A percentile compares a stretch with the other conserved stretches of the same genome.
Conservation (phyloP, 2,797 vertebrate genomes). For the Propithecus perrieri region DNA sequence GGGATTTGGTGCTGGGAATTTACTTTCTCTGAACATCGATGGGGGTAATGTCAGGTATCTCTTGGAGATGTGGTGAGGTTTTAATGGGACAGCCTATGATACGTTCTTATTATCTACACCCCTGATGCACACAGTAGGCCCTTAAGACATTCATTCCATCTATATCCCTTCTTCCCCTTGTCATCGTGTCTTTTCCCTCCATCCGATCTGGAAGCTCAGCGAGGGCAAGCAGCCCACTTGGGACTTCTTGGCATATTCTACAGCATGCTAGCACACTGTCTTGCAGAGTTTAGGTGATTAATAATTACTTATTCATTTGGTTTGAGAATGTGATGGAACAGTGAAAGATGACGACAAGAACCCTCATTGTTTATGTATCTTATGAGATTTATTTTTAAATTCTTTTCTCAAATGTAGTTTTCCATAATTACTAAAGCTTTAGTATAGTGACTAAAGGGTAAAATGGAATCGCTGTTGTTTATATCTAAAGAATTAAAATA, state of each 20-base stretch:
- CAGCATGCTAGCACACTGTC: background rate
- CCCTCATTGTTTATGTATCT: background rate
- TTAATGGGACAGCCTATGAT: background rate
- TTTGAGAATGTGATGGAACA: background rate
- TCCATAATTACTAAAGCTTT: background rate
- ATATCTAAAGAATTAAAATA: background rate
- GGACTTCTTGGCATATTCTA: background rate
- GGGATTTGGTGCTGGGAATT: background rate
- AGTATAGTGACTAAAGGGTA: background rate
- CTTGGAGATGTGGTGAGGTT: background rate
- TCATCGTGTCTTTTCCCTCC: background rate
- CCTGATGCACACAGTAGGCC: background rate
- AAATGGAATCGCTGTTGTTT: background rate
- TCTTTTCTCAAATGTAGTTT: background rate
- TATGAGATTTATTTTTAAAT: background rate
- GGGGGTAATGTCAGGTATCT: background rate
- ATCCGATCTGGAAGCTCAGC: background rate
- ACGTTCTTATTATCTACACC: background rate
- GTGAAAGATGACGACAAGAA: background rate
- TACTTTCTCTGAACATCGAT: background rate
- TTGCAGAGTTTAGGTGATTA: background rate
- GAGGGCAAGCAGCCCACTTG: background rate
- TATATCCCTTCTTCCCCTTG: background rate
- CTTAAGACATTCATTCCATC: background rate
- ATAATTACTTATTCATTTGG: background rate